A percentile compares a stretch with the other conserved stretches of the same genome.
phyloP scores from a whole-genome alignment of 2,888 invertebrate species.

The Frankliniella fusca region DNA sequence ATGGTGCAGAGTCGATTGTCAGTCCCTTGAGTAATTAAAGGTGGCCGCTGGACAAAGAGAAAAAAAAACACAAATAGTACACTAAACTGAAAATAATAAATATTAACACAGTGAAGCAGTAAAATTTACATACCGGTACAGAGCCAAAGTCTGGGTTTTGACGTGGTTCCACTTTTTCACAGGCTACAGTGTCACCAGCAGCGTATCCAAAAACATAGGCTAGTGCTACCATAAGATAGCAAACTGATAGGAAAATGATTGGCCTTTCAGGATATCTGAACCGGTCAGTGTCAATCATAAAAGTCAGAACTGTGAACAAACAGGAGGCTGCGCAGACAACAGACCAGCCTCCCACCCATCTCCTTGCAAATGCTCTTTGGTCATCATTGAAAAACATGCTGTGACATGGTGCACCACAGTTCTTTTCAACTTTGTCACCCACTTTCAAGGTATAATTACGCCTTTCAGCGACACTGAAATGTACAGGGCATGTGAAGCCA shows the following conservation, averaged over 20 bases:
- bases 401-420: slow-evolving; percentile 88
- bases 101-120: no score
- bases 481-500: slow-evolving; percentile 83
- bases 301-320: slow-evolving; percentile 87
- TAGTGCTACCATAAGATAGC: slow-evolving; percentile 90
- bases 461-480: slow-evolving; percentile 72
- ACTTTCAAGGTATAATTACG: slow-evolving; percentile 80
- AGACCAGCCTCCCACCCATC: slow-evolving; percentile 94
- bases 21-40: slow-evolving; percentile 80
- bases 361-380: slow-evolving; percentile 74
- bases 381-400: slow-evolving; percentile 85
- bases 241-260: slow-evolving; percentile 93
- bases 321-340: slow-evolving; percentile 85
- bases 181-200: slow-evolving; percentile 76
- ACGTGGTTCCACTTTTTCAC: slow-evolving; percentile 61
- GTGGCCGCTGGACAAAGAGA: slow-evolving; percentile 43
- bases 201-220: slow-evolving; percentile 85
- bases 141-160: neutral
- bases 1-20: slow-evolving; percentile 83
- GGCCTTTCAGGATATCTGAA: slow-evolving; percentile 97
- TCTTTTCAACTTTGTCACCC: slow-evolving; percentile 64
- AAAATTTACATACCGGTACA: no score
- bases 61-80: no score
- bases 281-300: slow-evolving; percentile 88
- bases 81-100: no score